Conservation (phyloP, 2,113 vertebrate species). For the Dasyornis broadbenti region DNA sequence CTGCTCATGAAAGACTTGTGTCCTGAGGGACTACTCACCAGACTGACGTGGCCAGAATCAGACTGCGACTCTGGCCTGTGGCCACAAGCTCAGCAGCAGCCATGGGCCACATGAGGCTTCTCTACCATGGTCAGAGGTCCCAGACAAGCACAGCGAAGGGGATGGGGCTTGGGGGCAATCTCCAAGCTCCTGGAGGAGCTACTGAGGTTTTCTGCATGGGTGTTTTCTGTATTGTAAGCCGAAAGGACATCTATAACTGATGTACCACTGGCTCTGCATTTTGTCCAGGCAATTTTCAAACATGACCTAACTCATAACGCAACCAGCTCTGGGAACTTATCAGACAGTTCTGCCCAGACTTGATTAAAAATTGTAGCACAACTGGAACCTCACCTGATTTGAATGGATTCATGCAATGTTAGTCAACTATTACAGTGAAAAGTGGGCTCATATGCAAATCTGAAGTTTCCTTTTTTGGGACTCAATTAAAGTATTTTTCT, state of each 20-base stretch:
- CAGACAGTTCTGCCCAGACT: background rate
- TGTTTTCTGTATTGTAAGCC: background rate
- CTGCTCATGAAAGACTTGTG: background rate
- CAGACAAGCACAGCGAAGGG: background rate
- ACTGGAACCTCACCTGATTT: background rate
- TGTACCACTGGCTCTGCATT: background rate
- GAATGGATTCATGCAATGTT: background rate
- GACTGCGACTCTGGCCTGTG: accelerated
- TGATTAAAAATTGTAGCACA: background rate
- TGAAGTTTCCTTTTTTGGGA: background rate
- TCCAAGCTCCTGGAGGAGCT: background rate
- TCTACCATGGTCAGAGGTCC: accelerated
- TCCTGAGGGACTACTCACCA: background rate
- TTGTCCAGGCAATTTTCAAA: background rate
- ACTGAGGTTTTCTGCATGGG: background rate
- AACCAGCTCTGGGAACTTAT: background rate
- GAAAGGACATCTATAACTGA: background rate
- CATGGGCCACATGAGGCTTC: accelerated
- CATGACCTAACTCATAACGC: background rate
- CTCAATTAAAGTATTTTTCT: background rate
- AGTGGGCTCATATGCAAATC: background rate
- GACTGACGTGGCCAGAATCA: background rate
- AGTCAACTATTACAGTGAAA: background rate
- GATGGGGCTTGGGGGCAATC: background rate
- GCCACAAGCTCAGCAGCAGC: background rate